These are phyloP conservation scores for Seira musarum DNA, from an alignment of 2,888 invertebrate genomes.

Conservation along the genomic window DNA sequence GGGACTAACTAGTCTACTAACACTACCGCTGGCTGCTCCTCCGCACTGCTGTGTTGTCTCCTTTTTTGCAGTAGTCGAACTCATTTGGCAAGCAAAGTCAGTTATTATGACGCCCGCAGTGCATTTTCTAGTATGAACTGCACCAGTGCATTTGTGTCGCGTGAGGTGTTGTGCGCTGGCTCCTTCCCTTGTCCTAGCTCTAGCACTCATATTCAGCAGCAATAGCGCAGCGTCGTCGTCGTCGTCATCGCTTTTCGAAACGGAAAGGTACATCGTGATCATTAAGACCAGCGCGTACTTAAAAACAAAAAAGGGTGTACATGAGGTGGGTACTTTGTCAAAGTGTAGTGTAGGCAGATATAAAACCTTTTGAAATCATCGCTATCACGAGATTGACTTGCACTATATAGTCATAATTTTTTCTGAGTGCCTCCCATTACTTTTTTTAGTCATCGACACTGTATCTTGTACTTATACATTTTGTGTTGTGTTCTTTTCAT, in stretches of 20 bases:
- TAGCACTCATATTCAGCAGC: not conserved
- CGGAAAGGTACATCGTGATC: not conserved
- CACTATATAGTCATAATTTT: not conserved
- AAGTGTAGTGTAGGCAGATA: not conserved
- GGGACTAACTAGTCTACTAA: no score
- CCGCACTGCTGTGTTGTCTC: not conserved
- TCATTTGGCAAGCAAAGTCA: not conserved
- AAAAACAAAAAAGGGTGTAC: constrained; percentile 1
- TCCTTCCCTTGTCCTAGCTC: no score
- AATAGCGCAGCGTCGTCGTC: not conserved
- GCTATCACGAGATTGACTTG: not conserved
- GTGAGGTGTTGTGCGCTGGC: no score
- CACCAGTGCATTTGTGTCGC: not conserved
- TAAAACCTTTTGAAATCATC: not conserved
- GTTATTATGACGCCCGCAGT: constrained; percentile 4
- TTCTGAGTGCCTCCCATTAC: not conserved
- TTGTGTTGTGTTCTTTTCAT: not conserved
- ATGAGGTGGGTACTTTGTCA: not conserved
- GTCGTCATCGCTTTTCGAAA: not conserved
- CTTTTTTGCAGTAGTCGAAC: not conserved
- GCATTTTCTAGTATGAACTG: not conserved
- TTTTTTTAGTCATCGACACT: not conserved
- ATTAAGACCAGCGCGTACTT: not conserved
- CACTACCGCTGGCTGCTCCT: no score
- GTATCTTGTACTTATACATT: not conserved